Conservation (phyloP, 64 coral and sea anemone species). For the Platygyra sinensis region DNA sequence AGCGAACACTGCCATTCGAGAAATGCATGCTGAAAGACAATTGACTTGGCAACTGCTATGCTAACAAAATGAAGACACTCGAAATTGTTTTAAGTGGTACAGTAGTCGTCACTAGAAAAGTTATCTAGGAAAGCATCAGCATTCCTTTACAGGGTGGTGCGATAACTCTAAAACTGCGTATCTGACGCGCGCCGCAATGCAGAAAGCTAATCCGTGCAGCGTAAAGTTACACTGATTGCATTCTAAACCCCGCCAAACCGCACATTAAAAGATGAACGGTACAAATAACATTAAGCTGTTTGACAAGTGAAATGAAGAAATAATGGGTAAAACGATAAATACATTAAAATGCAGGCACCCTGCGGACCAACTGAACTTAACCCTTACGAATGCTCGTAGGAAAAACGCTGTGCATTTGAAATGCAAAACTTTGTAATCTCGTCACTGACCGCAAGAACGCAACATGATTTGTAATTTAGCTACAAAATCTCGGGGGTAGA, state of each 20-base stretch:
- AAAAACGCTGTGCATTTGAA: not conserved
- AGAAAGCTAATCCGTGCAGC: not conserved
- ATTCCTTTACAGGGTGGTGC: slow-evolving; percentile 17
- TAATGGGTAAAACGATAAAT: not conserved
- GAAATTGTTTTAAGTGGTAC: not conserved
- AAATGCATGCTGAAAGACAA: not conserved
- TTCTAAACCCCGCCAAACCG: not conserved
- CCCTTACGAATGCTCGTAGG: not conserved
- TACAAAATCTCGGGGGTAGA: not conserved
- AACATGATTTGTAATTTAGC: not conserved
- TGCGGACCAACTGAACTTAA: not conserved
- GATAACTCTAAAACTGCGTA: not conserved
- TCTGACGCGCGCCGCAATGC: not conserved
- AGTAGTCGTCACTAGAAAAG: not conserved
- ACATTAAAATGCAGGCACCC: not conserved
- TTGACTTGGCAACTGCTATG: not conserved
- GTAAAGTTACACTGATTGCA: not conserved
- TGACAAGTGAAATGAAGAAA: not conserved
- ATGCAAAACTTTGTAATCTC: not conserved
- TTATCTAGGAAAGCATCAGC: slow-evolving; percentile 2
- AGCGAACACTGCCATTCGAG: not conserved
- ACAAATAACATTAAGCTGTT: not conserved
- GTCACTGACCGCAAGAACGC: not conserved
- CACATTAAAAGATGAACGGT: not conserved
- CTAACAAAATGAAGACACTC: not conserved